A percentile compares a stretch with the other conserved stretches of the same genome.
Conservation (phyloP, 2,113 vertebrate genomes). For the Calidris pygmaea region DNA sequence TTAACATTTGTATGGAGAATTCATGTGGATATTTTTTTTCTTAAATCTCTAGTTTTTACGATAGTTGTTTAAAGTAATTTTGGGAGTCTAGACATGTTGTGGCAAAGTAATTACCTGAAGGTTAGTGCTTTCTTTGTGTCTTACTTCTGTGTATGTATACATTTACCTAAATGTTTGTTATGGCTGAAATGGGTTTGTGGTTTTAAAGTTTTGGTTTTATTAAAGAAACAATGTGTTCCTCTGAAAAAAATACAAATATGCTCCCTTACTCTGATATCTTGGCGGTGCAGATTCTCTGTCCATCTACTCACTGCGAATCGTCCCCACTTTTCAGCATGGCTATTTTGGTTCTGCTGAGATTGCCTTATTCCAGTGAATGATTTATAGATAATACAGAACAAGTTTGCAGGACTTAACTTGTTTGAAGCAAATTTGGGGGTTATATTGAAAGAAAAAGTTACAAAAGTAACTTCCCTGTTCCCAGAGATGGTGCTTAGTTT, state of each 20-base stretch:
- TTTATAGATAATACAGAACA: neutral
- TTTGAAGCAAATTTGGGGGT: neutral
- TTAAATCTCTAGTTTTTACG: neutral
- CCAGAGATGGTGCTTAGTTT: fast-evolving
- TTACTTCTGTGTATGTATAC: neutral
- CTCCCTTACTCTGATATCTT: neutral
- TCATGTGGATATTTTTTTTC: neutral
- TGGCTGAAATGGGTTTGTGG: neutral
- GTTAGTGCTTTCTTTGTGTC: neutral
- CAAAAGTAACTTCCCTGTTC: neutral
- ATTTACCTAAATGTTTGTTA: neutral
- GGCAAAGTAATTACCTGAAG: neutral
- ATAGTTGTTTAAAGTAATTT: neutral
- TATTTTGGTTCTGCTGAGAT: neutral
- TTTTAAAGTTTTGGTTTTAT: neutral
- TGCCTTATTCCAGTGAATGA: neutral
- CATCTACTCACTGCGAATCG: neutral
- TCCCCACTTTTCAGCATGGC: neutral
- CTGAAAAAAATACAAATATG: neutral
- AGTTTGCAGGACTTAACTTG: neutral
- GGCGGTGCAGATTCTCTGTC: neutral
- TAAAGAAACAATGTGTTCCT: neutral
- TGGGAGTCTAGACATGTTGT: neutral
- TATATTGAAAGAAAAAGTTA: neutral
- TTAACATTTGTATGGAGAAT: neutral